Evolutionary conservation across 2,113 vertebrate genomes (phyloP).

Genomic region (Trachemys scripta): DNA sequence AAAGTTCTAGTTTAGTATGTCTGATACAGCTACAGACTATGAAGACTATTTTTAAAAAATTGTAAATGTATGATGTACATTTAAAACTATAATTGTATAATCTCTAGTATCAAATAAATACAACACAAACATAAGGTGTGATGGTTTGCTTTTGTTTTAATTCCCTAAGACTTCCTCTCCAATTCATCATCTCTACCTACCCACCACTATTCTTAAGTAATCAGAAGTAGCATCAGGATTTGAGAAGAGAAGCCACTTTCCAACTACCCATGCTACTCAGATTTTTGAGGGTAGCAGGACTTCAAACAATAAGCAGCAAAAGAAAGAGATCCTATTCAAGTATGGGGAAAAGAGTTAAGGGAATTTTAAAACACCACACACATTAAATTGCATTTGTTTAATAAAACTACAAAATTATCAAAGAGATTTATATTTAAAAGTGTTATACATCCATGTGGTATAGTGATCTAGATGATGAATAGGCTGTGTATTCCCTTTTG

Average conservation of each 20-base stretch:
- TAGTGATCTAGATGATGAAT: not conserved
- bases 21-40: not conserved
- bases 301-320: not conserved
- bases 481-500: not conserved
- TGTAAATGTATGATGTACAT: fast-evolving
- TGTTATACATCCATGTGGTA: not conserved
- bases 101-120: not conserved
- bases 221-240: not conserved
- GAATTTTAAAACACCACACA: not conserved
- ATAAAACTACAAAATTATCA: not conserved
- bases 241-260: not conserved
- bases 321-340: not conserved
- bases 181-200: not conserved
- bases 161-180: not conserved
- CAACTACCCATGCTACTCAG: not conserved
- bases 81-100: not conserved
- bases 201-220: not conserved
- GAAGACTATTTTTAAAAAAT: not conserved
- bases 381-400: not conserved
- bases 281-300: not conserved
- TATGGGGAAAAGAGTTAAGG: not conserved
- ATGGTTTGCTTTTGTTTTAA: not conserved
- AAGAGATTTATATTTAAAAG: not conserved
- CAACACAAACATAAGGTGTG: not conserved
- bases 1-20: not conserved